Conservation (phyloP, 2,113 vertebrate species). For the Nibea coibor region DNA sequence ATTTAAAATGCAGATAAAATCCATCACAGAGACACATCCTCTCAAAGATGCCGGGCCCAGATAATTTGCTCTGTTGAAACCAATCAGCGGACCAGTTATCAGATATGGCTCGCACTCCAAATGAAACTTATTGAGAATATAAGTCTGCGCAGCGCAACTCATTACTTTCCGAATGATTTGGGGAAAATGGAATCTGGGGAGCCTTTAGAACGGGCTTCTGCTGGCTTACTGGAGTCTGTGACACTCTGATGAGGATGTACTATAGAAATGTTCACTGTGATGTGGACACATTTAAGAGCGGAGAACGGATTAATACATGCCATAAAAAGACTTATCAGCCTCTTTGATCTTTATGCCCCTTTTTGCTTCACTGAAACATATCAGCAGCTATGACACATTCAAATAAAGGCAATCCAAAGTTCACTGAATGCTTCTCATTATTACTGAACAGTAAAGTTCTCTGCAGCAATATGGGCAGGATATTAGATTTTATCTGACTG, state of each 20-base stretch:
- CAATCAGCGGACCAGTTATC: constrained; percentile 36
- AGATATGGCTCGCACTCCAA: constrained; percentile 42
- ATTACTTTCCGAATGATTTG: constrained; percentile 48
- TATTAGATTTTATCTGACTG: constrained; percentile 85
- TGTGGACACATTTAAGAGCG: background rate
- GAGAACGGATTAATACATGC: constrained; percentile 19
- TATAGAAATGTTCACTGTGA: constrained; percentile 16
- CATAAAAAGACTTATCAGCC: constrained; percentile 24
- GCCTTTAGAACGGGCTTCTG: constrained; percentile 4
- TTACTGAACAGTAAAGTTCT: constrained; percentile 59
- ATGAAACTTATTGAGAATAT: constrained; percentile 43
- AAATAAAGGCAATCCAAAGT: constrained; percentile 9
- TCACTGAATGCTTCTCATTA: constrained; percentile 2
- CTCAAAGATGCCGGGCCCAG: constrained; percentile 39
- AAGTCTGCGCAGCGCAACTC: constrained; percentile 21
- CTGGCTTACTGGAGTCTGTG: constrained; percentile 10
- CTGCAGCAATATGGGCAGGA: constrained; percentile 69
- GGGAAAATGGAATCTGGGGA: constrained; percentile 25
- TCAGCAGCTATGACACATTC: constrained; percentile 29
- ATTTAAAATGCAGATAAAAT: constrained; percentile 76
- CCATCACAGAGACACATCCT: constrained; percentile 57
- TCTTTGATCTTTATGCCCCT: background rate
- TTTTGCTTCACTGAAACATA: constrained; percentile 2
- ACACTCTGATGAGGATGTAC: constrained; percentile 12
- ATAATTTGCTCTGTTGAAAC: constrained; percentile 48